phyloP scores from a whole-genome alignment of 2,888 invertebrate species.

The Andricus curvator region DNA sequence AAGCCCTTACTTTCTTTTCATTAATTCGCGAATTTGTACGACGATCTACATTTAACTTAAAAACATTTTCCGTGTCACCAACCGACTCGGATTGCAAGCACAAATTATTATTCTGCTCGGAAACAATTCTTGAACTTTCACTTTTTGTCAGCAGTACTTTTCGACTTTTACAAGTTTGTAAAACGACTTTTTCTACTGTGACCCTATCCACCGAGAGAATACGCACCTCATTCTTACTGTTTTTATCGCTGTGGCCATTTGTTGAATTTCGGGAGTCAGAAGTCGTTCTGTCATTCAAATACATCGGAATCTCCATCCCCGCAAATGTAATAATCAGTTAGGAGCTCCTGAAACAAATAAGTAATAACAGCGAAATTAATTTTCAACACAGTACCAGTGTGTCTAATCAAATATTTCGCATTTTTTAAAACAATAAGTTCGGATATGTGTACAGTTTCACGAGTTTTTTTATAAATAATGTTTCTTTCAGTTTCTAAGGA shows the following conservation, averaged over 20 bases:
- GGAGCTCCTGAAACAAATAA: conserved; percentile 53
- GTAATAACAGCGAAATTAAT: neutral
- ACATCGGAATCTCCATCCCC: conserved; percentile 56
- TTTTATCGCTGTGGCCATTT: conserved; percentile 7
- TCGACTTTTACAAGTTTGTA: conserved; percentile 60
- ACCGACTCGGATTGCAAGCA: conserved; percentile 47
- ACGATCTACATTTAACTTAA: conserved; percentile 7
- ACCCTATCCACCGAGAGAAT: conserved; percentile 66
- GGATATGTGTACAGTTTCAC: too few relatives aligned
- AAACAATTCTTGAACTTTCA: conserved; percentile 59
- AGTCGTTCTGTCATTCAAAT: conserved; percentile 20
- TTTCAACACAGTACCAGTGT: neutral
- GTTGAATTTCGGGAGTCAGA: conserved; percentile 14
- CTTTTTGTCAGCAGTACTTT: conserved; percentile 63
- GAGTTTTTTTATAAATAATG: too few relatives aligned
- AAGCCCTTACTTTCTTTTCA: conserved; percentile 24
- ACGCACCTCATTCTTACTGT: conserved; percentile 50
- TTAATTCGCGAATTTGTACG: conserved; percentile 26
- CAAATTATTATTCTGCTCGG: conserved; percentile 52
- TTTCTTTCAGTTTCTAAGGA: too few relatives aligned
- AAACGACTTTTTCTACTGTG: conserved; percentile 65
- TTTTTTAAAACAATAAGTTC: too few relatives aligned
- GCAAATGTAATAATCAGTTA: conserved; percentile 10
- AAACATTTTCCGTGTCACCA: neutral
- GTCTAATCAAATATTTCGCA: too few relatives aligned